phyloP scores from a whole-genome alignment of 2,113 vertebrate genomes.

The Meriones unguiculatus region DNA sequence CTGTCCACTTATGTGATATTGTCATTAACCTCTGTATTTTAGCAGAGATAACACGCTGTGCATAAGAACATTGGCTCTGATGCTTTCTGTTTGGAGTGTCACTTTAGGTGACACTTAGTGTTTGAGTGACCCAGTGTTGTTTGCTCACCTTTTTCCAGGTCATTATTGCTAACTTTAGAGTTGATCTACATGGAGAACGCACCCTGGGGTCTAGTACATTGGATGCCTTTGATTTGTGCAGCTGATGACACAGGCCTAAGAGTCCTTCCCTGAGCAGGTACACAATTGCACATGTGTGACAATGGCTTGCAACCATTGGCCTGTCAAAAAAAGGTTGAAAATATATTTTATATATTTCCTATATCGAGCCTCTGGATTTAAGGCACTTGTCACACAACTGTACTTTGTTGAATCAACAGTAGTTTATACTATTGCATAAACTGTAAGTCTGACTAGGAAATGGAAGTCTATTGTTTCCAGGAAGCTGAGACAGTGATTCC shows the following conservation, averaged over 20 bases:
- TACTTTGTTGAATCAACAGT: slow-evolving; percentile 44
- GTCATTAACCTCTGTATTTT: neutral
- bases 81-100: neutral
- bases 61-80: neutral
- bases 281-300: no score
- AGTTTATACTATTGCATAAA: slow-evolving; percentile 66
- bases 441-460: slow-evolving; percentile 67
- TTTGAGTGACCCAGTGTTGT: no score
- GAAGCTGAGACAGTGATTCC: slow-evolving; percentile 40
- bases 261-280: neutral
- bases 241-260: neutral
- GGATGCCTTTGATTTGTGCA: no score
- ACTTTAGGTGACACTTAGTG: no score
- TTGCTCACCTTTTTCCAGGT: neutral
- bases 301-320: neutral
- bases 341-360: slow-evolving; percentile 50
- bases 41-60: neutral
- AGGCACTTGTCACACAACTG: slow-evolving; percentile 55
- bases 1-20: neutral
- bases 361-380: slow-evolving; percentile 64
- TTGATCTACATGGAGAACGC: neutral
- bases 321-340: neutral
- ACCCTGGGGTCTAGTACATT: accelerated
- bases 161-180: neutral
- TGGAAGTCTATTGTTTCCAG: neutral